Conservation (phyloP, 2,113 vertebrate species). For the Protomyctophum bolini region DNA sequence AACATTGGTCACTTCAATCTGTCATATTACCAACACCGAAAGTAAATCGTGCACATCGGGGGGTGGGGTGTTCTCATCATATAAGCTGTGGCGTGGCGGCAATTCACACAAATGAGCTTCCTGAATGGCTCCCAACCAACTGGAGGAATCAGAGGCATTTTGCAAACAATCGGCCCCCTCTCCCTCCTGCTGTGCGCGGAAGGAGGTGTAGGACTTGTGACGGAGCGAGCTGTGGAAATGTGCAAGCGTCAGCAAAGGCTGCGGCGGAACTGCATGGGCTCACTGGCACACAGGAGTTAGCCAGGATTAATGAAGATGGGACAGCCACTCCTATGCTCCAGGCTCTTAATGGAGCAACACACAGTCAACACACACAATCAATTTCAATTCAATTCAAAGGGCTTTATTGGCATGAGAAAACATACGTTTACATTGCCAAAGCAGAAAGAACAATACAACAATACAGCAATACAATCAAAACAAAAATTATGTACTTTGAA, state of each 20-base stretch:
- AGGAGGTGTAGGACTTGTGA: slow-evolving; percentile 40
- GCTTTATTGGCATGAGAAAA: no score
- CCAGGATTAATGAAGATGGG: slow-evolving; percentile 73
- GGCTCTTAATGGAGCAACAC: slow-evolving; percentile 63
- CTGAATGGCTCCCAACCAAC: slow-evolving; percentile 51
- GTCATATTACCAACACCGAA: background rate
- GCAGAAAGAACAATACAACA: no score
- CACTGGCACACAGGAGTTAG: slow-evolving; percentile 64
- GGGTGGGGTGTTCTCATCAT: slow-evolving; percentile 40
- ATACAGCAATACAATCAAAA: no score
- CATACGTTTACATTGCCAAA: no score
- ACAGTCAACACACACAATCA: slow-evolving; percentile 51
- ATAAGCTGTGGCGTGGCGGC: slow-evolving; percentile 56
- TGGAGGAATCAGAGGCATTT: slow-evolving; percentile 64
- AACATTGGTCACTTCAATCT: no score
- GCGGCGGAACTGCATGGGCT: slow-evolving; percentile 34
- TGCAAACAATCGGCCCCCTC: slow-evolving; percentile 59
- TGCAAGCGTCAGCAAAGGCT: slow-evolving; percentile 68
- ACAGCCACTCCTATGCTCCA: slow-evolving; percentile 58
- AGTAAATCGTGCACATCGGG: slow-evolving; percentile 50
- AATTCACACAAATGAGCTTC: slow-evolving; percentile 55
- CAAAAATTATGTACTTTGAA: no score
- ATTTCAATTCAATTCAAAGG: no score
- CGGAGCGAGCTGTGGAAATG: slow-evolving; percentile 65
- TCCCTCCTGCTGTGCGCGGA: slow-evolving; percentile 51